A percentile compares a stretch with the other conserved stretches of the same genome.
Evolutionary conservation across 2,888 invertebrate species (phyloP).

Genomic region (Orthonevra nobilis): DNA sequence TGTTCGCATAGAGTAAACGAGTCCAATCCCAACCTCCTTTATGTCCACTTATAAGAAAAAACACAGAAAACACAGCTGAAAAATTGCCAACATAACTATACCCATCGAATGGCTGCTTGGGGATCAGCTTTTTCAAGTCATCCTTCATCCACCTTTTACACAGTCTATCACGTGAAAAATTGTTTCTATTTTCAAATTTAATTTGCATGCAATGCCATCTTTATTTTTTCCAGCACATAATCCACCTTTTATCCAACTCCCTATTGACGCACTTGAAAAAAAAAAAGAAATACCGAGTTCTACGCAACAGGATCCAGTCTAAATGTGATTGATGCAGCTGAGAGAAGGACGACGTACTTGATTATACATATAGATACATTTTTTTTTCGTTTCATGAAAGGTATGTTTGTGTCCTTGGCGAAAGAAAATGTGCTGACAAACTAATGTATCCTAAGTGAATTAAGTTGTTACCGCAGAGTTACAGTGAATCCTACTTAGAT

Average conservation of each 20-base stretch:
- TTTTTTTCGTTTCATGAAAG: too few relatives aligned
- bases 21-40: too few relatives aligned
- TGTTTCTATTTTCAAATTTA: slow-evolving; percentile 23
- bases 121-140: background rate
- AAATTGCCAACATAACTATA: too few relatives aligned
- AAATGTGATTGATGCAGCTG: slow-evolving; percentile 64
- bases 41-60: too few relatives aligned
- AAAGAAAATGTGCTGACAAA: slow-evolving; percentile 34
- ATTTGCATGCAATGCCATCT: slow-evolving; percentile 33
- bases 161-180: background rate
- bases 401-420: too few relatives aligned
- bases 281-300: slow-evolving; percentile 15
- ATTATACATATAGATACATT: too few relatives aligned
- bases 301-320: slow-evolving; percentile 12
- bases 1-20: too few relatives aligned
- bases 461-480: slow-evolving; percentile 61
- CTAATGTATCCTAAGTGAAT: slow-evolving; percentile 69
- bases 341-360: background rate
- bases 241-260: slow-evolving; percentile 13
- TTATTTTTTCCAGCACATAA: background rate
- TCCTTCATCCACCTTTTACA: too few relatives aligned
- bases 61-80: too few relatives aligned
- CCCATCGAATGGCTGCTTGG: too few relatives aligned
- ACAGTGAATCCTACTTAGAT: slow-evolving; percentile 68
- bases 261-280: slow-evolving; percentile 11